Base-by-base conservation (phyloP, 1,140 invertebrate genomes). In the Tetragonula clypearis region DNA sequence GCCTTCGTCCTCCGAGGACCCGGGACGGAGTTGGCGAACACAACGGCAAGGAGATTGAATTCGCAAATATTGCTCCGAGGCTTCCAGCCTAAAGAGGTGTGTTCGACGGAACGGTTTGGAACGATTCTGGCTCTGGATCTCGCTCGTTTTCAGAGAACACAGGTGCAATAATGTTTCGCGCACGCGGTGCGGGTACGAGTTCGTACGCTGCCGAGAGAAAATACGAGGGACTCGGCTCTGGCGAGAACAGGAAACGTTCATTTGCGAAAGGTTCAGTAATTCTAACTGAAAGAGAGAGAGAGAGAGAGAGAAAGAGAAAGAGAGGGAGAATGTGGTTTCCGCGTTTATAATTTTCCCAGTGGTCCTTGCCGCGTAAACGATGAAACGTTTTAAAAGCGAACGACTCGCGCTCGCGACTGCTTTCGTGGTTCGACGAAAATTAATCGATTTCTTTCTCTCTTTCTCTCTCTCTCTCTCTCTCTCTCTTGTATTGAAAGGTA, bases 31-130 rank as follows among this genome's bases (percentile, higher is more conserved):
- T 80, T 78, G 77, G 58, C 41, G 68, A 23, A 81, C 55, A 74
- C 58, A 49, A 80, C 49, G 82, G 30, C 58, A 71, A 75, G 86
- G 87, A 86, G 80, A 86, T 84, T 86, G 87, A 88, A 88, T 84
- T 88, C 87, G 84, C 88, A 86, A 89, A 88, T 88, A 86, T 88
- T 89, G 87, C 84, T 77, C 72, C 75, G 77, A 84, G 84, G 87
- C 73, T 86, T 83, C 80, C n/a, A 71, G 17, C 60, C 30, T 74
- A 69, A 85, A 62, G 81, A 74, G 53, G 23, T 23, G n/a, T 66
- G 21, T 30, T 19, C 56, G 58, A 58, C 35, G 79, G 69, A 58
- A 74, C 56, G 69, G 55, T 6, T 8, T 49, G 6, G 55, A 80
- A 84, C 58, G 55, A 81, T 76, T 88, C 66, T n/a, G 35, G 58